Evolutionary conservation across 2,888 invertebrate genomes (phyloP).

Genomic region (Vesta saturnalis): DNA sequence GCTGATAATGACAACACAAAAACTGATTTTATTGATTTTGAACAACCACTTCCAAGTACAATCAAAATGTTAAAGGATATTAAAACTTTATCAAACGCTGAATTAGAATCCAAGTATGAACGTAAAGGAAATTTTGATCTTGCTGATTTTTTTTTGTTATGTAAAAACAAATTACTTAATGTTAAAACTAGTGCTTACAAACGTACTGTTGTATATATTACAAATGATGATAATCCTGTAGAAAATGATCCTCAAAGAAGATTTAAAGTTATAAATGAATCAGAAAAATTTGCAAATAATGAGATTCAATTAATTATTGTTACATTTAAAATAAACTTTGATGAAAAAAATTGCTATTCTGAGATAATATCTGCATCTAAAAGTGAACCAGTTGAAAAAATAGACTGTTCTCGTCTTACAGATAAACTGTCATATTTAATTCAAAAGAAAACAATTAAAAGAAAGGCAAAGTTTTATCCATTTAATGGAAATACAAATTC

Average conservation of each 20-base stretch:
- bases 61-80: constrained; percentile 23
- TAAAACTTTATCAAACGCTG: constrained; percentile 3
- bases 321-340: constrained; percentile 26
- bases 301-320: constrained; percentile 25
- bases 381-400: constrained; percentile 17
- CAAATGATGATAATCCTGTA: constrained; percentile 32
- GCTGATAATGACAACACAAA: constrained; percentile 25
- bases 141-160: constrained; percentile 33
- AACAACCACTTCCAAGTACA: constrained; percentile 24
- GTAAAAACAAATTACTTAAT: constrained; percentile 27
- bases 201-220: constrained; percentile 30
- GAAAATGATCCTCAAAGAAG: constrained; percentile 22
- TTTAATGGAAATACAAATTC: constrained; percentile 20
- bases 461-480: constrained; percentile 29
- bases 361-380: constrained; percentile 21
- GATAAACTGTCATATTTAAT: constrained; percentile 17
- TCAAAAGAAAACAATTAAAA: constrained; percentile 16
- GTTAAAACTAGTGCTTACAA: constrained; percentile 27
- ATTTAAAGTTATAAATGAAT: constrained; percentile 26
- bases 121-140: constrained; percentile 31
- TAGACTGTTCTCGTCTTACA: constrained; percentile 4
- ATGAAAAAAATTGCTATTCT: constrained; percentile 17
- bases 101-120: constrained; percentile 22
- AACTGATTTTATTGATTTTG: constrained; percentile 28
- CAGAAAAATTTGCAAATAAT: constrained; percentile 21